Base-by-base conservation (phyloP, 2,113 vertebrate genomes). In the Hoplias malabaricus region DNA sequence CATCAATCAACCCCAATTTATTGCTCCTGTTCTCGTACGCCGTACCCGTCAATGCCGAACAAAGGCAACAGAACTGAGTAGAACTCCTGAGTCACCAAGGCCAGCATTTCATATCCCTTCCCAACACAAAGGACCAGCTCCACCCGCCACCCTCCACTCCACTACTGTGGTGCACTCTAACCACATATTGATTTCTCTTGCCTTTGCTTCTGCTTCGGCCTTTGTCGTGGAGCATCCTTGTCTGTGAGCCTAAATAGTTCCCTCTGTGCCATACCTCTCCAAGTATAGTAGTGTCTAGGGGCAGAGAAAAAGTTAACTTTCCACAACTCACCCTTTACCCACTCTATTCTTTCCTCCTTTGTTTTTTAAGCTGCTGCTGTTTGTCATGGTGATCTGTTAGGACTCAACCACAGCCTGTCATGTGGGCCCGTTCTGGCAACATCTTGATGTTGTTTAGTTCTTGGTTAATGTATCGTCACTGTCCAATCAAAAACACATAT, bases 111-210 rank as follows among this genome's bases (percentile, higher is more conserved):
- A 69, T 50, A 69, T 69, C 46, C 46, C 29, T 19, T 31, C 16
- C 36, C 43, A 23, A 53, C 46, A 31, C 16, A 16, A 25, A 53
- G 46, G 8, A 34, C 29, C 36, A 6, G 63, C 36, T 27, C 25
- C 21, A 27, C 25, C 29, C 7, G 4, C 67, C 27, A 50, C 42
- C 29, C 42, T 48, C 42, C 19, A 4, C 67, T 54, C 38, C 19
- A 11, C 1, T 13, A 4, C 48, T 27, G 16, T 3, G 8, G 59
- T 19, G 29, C 14, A 61, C 13, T 33, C 57, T 33, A 74, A 63
- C n/a, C 13, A 27, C 27, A 19, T 59, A 86, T 78, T 75, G 84
- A 84, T 87, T 84, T 36, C 74, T 62, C 48, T 86, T 86, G 78
- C 43, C 40, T 69, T 75, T 74, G 75, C 56, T 66, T 59, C 69